phyloP scores from a whole-genome alignment of 2,113 vertebrate species.

The Oreochromis tanganicae region DNA sequence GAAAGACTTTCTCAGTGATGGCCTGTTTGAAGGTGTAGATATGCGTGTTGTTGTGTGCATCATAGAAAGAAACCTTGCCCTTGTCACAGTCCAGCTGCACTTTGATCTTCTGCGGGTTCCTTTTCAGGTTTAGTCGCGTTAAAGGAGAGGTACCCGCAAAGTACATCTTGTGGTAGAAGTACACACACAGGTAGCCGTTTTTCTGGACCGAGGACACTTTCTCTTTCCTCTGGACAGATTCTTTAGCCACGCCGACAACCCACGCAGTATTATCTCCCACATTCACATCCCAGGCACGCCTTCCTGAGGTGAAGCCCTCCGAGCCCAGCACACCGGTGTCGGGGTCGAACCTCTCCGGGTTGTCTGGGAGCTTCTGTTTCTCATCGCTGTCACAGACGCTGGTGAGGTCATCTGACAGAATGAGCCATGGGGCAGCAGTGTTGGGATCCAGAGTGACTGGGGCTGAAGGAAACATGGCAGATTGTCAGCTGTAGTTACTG shows the following conservation, averaged over 20 bases:
- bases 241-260: slow-evolving; percentile 64
- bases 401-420: slow-evolving; percentile 60
- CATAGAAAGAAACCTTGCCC: slow-evolving; percentile 55
- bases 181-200: slow-evolving; percentile 66
- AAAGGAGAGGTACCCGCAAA: slow-evolving; percentile 66
- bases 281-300: slow-evolving; percentile 57
- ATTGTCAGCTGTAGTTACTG: not conserved
- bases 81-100: slow-evolving; percentile 63
- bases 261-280: slow-evolving; percentile 63
- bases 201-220: slow-evolving; percentile 55
- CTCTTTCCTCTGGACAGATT: slow-evolving; percentile 56
- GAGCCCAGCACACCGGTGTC: slow-evolving; percentile 59
- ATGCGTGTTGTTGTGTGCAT: slow-evolving; percentile 10
- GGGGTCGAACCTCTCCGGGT: slow-evolving; percentile 62
- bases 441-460: slow-evolving; percentile 69
- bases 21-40: slow-evolving; percentile 70
- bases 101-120: slow-evolving; percentile 42
- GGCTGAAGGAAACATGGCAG: slow-evolving; percentile 35
- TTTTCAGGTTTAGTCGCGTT: slow-evolving; percentile 48
- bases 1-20: slow-evolving; percentile 54
- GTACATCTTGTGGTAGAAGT: slow-evolving; percentile 69
- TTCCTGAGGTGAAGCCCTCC: slow-evolving; percentile 49
- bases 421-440: slow-evolving; percentile 67
- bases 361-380: slow-evolving; percentile 58
- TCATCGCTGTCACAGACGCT: slow-evolving; percentile 53